Percentiles rank a stretch among this genome's conserved stretches.
These are phyloP conservation scores for Tapirus terrestris DNA, from an alignment of 2,113 vertebrate genomes.

Conservation along the genomic window DNA sequence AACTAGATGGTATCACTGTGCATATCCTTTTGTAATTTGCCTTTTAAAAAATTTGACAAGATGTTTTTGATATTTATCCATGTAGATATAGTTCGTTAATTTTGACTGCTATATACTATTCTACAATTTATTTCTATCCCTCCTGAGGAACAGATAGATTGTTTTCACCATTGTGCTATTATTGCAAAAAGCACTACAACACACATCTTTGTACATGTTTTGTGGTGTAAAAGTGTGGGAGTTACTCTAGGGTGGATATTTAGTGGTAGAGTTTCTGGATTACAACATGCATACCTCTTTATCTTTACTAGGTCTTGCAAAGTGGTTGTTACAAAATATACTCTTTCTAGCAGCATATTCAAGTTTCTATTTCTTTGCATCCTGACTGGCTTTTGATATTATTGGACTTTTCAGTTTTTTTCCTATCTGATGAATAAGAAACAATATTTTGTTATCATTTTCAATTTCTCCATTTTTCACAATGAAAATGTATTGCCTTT, in stretches of 20 bases:
- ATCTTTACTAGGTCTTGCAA: neutral
- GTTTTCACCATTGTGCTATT: neutral
- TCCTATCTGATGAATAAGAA: neutral
- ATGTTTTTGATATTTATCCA: neutral
- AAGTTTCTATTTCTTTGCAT: neutral
- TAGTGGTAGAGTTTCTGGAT: neutral
- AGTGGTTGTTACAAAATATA: neutral
- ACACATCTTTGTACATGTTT: neutral
- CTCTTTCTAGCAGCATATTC: neutral
- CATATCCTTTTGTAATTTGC: neutral
- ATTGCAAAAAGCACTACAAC: neutral
- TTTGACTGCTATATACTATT: neutral
- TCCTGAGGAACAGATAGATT: neutral
- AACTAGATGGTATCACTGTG: neutral
- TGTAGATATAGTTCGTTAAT: neutral
- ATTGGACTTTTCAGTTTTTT: neutral
- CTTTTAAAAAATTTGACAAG: neutral
- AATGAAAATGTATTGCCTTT: slow-evolving; percentile 19
- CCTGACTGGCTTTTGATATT: neutral
- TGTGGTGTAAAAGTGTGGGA: neutral
- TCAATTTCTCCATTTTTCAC: neutral
- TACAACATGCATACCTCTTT: neutral
- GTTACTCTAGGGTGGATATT: neutral
- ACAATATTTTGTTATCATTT: slow-evolving; percentile 6
- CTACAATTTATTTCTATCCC: neutral